Base-by-base conservation (phyloP, 92 coral and sea anemone genomes). In the Paragorgia papillata region DNA sequence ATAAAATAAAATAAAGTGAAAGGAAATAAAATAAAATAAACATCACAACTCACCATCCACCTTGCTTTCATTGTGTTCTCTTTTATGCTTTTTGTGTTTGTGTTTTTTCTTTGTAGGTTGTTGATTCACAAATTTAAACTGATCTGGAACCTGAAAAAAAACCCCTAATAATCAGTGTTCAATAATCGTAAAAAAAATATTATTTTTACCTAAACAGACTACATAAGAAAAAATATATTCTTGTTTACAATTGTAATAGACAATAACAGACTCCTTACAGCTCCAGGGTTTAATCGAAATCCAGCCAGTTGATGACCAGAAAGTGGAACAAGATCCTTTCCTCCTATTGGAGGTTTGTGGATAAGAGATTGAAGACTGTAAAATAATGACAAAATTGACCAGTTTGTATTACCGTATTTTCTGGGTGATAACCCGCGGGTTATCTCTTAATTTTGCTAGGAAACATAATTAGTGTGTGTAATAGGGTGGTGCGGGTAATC, bases 291-390 rank as follows among this genome's bases (percentile, higher is more conserved):
- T 71, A 94, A 88, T 29, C 98, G 86, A 80, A 94, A 94, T 59
- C 98, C 98, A 51, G 98, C 92, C 73, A 94, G 80, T 2, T 96
- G 86, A 62, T 91, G 98, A 31, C 95, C 96, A 53, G 96, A 88
- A 27, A 94, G 74, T 1, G 97, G 95, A 2, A 94, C 70, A 15
- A 94, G 83, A 66, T 94, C 98, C 61, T 94, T 94, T 21, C 97
- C 98, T 61, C 98, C 98, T 33, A 94, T 91, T 20, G 98, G 98
- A 48, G 98, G 98, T 79, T 94, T 94, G 75, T 94, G 92, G 17
- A 94, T 90, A 75, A 94, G 95, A 44, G 97, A 91, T 31, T 88
- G 88, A 17, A 92, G 88, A 66, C 97, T 92, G 54, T 2, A 66
- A 39, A 10, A 30, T 31, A 59, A 53, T 56, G 13, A 62, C 33